Conservation (phyloP, 2,888 invertebrate genomes). For the Thalpophila matura region DNA sequence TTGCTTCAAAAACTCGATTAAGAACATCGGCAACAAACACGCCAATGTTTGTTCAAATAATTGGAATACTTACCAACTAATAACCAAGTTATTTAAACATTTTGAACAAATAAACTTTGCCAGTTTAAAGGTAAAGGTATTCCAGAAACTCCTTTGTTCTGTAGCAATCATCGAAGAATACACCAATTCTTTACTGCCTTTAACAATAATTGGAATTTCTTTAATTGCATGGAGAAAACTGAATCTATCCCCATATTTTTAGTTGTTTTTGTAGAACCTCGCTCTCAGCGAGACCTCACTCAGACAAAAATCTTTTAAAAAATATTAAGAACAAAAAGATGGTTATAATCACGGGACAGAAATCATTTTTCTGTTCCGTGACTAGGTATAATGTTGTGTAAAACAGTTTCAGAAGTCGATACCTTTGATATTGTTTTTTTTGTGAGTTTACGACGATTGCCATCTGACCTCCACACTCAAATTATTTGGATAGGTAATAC, state of each 20-base stretch:
- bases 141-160: constrained; percentile 2
- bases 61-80: constrained; percentile 48
- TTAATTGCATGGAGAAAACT: too few species aligned
- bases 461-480: too few species aligned
- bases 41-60: constrained; percentile 38
- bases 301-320: neutral
- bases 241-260: too few species aligned
- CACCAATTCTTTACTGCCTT: neutral
- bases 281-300: neutral
- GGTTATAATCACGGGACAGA: too few species aligned
- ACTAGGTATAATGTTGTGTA: too few species aligned
- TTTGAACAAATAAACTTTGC: constrained; percentile 30
- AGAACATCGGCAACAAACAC: neutral
- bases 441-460: too few species aligned
- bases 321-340: too few species aligned
- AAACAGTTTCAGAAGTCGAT: too few species aligned
- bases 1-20: neutral
- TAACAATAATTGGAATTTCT: neutral
- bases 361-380: too few species aligned
- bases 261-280: neutral
- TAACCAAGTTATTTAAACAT: constrained; percentile 19
- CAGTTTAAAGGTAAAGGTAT: constrained; percentile 21
- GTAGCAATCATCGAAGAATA: neutral
- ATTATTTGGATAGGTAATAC: too few species aligned
- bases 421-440: too few species aligned